Base-by-base conservation (phyloP, 2,113 vertebrate species). In the Neogale vison region DNA sequence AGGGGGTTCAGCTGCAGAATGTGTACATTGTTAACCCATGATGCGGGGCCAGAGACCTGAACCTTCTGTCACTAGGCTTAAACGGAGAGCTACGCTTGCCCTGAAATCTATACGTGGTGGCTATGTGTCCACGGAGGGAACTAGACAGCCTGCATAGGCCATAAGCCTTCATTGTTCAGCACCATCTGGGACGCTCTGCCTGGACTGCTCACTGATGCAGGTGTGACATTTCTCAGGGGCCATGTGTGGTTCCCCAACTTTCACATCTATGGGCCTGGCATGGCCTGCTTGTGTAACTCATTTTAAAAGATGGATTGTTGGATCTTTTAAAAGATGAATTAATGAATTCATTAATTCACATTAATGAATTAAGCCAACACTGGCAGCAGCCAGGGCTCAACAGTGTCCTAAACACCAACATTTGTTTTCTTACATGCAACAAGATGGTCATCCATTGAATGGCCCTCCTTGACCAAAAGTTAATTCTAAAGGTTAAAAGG, bases 301-400 rank as follows among this genome's bases (percentile, higher is more conserved):
- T 97, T 98, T 98, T 67, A 95, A 97, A 98, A 98, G 98, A 97
- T 97, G 96, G 97, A 97, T 98, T 98, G 88, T 96, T 98, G 76
- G 61, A n/a, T n/a, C n/a, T n/a, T n/a, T n/a, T n/a, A n/a, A n/a
- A n/a, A n/a, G n/a, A n/a, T n/a, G n/a, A n/a, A n/a, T n/a, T n/a
- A n/a, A n/a, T n/a, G n/a, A n/a, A n/a, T n/a, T n/a, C n/a, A n/a
- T n/a, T n/a, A n/a, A n/a, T n/a, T n/a, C 97, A 84, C 95, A 65
- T 98, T 98, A 98, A 98, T 98, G 98, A 98, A 98, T 98, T 97
- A 97, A 97, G 96, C 96, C 89, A 95, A 90, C 95, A 93, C 91
- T 96, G 90, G 92, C 59, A 76, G 82, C 95, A 97, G 95, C 95
- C 95, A 97, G 80, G 94, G 95, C 97, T 34, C 97, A 98, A 97